phyloP scores from a whole-genome alignment of 2,113 vertebrate genomes.

The Scolopax mira region DNA sequence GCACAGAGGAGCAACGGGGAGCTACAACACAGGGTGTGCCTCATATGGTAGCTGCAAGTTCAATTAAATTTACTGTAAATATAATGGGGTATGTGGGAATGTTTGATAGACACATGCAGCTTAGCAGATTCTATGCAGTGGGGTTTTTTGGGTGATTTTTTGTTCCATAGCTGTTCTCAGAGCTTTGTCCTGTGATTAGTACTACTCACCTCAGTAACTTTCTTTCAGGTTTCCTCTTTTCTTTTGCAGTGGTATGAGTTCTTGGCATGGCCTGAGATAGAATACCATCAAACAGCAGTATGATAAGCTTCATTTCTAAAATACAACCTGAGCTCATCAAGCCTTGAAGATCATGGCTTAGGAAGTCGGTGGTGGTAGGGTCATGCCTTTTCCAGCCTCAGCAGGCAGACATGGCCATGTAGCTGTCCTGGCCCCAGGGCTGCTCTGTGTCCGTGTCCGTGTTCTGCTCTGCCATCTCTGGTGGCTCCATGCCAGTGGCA shows the following conservation, averaged over 20 bases:
- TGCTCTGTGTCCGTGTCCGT: fast-evolving
- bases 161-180: neutral
- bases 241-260: neutral
- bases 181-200: neutral
- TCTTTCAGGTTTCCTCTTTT: neutral
- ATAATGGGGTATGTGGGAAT: neutral
- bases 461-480: neutral
- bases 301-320: neutral
- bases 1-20: fast-evolving
- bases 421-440: neutral
- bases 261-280: neutral
- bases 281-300: neutral
- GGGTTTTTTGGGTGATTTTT: neutral
- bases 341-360: neutral
- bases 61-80: neutral
- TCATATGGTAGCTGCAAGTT: neutral
- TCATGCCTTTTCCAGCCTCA: neutral
- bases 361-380: neutral
- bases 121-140: neutral
- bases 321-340: neutral
- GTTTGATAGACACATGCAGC: neutral
- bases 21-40: neutral
- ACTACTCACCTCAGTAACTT: neutral
- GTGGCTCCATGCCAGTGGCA: fast-evolving
- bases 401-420: fast-evolving